Base-by-base conservation (phyloP, 2,797 vertebrate genomes). In the Clamator glandarius region DNA sequence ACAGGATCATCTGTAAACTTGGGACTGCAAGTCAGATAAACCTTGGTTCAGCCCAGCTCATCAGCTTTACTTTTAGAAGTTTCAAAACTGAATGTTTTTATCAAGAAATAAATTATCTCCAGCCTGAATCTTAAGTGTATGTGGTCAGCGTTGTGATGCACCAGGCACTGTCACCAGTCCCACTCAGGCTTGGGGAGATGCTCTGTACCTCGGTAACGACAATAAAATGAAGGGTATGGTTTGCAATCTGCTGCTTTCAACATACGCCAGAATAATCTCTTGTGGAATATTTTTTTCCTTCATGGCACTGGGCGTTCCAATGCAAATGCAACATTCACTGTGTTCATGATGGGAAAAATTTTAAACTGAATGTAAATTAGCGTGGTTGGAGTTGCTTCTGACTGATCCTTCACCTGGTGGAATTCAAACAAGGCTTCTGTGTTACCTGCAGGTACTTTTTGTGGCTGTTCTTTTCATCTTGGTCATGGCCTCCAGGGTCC, bases 301-400 rank as follows among this genome's bases (percentile, higher is more conserved):
- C 4, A 15, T 31, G 36, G 2, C 8, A 21, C 0, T 23, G 29
- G 10, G 31, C 23, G 28, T 54, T 63, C 25, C 0, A 0, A 5
- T 41, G 51, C 0, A 0, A 62, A 52, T 35, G 6, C 23, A 55
- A 28, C 4, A 1, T 4, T 16, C 12, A 2, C 23, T 7, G n/a
- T 35, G 25, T 46, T 62, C 5, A 1, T 16, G 29, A 19, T 23
- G 12, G 6, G 44, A 42, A 50, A 76, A 51, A 29, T 19, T 4
- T 74, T 70, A 51, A 80, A 42, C 5, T 8, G 21, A 68, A 28
- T 4, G 39, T 5, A 21, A 12, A 21, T 54, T 46, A 26, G 57
- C 0, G 5, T 28, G 48, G 26, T 46, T 18, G 0, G 1, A 25
- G 51, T 64, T 52, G 21, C 23, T 67, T 63, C 10, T 50, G 57